These are phyloP conservation scores for Chaetogeoica ovagalla DNA, from an alignment of 2,888 invertebrate species.

Conservation along the genomic window DNA sequence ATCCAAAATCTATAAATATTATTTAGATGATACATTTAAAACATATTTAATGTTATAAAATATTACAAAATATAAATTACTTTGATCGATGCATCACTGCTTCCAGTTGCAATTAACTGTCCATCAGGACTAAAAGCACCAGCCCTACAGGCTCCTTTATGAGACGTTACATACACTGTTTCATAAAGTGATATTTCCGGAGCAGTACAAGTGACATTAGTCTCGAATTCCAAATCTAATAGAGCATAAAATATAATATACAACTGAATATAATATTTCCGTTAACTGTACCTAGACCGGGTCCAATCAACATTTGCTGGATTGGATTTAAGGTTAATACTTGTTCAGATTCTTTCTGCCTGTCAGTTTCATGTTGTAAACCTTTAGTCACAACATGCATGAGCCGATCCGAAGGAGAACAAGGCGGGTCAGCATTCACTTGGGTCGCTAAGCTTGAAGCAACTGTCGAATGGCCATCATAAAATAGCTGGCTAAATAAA, in stretches of 20 bases:
- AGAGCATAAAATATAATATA: background rate
- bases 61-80: conserved; percentile 59
- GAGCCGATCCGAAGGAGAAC: conserved; percentile 90
- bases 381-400: conserved; percentile 84
- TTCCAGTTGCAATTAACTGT: conserved; percentile 94
- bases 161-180: conserved; percentile 97
- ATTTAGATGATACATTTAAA: background rate
- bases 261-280: background rate
- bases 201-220: conserved; percentile 88
- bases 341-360: conserved; percentile 64
- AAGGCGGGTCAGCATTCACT: conserved; percentile 89
- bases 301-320: conserved; percentile 66
- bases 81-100: conserved; percentile 97
- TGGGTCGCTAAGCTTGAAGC: conserved; percentile 82
- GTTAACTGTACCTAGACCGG: conserved; percentile 64
- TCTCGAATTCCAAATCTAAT: conserved; percentile 91
- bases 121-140: conserved; percentile 96
- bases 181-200: conserved; percentile 97
- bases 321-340: conserved; percentile 66
- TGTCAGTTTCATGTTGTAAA: conserved; percentile 78
- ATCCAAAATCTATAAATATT: conserved; percentile 76
- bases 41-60: background rate
- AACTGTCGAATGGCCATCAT: conserved; percentile 94
- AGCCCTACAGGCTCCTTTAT: conserved; percentile 93
- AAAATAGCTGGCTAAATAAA: conserved; percentile 85